Base-by-base conservation (phyloP, 1,140 invertebrate species). In the Ceratosolen fusciceps region DNA sequence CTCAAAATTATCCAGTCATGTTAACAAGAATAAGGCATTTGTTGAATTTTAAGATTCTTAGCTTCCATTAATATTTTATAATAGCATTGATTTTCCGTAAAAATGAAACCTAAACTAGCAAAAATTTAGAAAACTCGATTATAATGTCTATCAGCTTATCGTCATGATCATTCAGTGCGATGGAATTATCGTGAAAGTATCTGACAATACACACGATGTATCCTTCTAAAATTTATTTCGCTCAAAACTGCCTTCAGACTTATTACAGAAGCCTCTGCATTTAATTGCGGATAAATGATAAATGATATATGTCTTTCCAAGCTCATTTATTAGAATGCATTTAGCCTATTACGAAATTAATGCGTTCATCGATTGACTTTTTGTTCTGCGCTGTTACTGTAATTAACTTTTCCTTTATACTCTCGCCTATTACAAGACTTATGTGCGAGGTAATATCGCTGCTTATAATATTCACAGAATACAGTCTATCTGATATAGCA, bases 111-210 rank as follows among this genome's bases (percentile, higher is more conserved):
- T 80, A 80, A 80, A 62, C 78, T 80, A 75, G 78, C 72, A 80
- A 75, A 80, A 21, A 31, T 56, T 21, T 39, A 31, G n/a, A 67
- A 47, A 75, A 60, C 39, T 60, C 47, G 34, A 73, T n/a, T 24
- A 67, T n/a, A n/a, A n/a, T 43, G 16, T 34, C 39, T 52, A 79
- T 73, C 29, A 73, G 60, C 29, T 73, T 71, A 79, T 39, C n/a
- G 71, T 26, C n/a, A 37, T 79, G 47, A 74, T 56, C 49, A 43
- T 56, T 47, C 43, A 37, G 77, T 39, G 73, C 67, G 43, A 67
- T 73, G 47, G 31, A 47, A 72, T 58, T 71, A 81, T 81, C 77
- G 80, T 81, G 72, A 78, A 81, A 52, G 67, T 81, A 79, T 65
- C 34, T 24, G 49, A 81, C 49, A 54, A 31, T 75, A 72, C 73